Percentiles rank a stretch among this genome's conserved stretches.
Conservation (phyloP, 2,888 invertebrate genomes). For the Trachelus troglodyta region DNA sequence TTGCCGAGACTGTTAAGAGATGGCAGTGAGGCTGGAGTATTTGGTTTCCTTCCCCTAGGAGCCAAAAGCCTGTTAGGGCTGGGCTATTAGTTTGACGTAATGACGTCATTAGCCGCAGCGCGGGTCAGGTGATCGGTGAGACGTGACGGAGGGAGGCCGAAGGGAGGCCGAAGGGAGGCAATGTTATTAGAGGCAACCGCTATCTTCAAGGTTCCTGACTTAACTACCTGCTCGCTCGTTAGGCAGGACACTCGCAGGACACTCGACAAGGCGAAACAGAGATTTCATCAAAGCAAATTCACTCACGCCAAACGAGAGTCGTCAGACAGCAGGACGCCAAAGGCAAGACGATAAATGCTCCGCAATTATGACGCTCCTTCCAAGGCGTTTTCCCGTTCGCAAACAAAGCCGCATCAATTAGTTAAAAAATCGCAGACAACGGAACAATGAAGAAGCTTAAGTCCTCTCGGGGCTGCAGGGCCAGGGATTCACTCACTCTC, state of each 20-base stretch:
- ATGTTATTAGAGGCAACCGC: slow-evolving; percentile 51
- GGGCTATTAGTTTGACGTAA: slow-evolving; percentile 59
- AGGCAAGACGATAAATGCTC: slow-evolving; percentile 47
- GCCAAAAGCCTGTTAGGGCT: slow-evolving; percentile 45
- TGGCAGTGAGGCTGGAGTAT: neutral
- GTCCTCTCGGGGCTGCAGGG: neutral
- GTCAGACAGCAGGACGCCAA: slow-evolving; percentile 11
- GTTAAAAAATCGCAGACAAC: slow-evolving; percentile 22
- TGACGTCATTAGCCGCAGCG: slow-evolving; percentile 53
- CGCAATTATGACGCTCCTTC: slow-evolving; percentile 36
- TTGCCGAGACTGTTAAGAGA: neutral
- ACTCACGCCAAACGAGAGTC: neutral
- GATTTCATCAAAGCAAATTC: neutral
- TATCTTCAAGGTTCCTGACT: slow-evolving; percentile 48
- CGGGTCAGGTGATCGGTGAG: slow-evolving; percentile 49
- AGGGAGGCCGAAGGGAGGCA: slow-evolving; percentile 8
- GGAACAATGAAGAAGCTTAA: neutral
- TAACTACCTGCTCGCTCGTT: slow-evolving; percentile 27
- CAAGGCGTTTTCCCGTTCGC: slow-evolving; percentile 10
- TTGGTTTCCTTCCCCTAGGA: neutral
- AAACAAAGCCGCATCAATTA: slow-evolving; percentile 39
- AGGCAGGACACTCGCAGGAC: neutral
- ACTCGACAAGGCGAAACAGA: slow-evolving; percentile 12
- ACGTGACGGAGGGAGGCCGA: slow-evolving; percentile 13
- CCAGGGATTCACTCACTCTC: neutral